Base-by-base conservation (phyloP, 2,888 invertebrate species). In the Eulithis prunata region DNA sequence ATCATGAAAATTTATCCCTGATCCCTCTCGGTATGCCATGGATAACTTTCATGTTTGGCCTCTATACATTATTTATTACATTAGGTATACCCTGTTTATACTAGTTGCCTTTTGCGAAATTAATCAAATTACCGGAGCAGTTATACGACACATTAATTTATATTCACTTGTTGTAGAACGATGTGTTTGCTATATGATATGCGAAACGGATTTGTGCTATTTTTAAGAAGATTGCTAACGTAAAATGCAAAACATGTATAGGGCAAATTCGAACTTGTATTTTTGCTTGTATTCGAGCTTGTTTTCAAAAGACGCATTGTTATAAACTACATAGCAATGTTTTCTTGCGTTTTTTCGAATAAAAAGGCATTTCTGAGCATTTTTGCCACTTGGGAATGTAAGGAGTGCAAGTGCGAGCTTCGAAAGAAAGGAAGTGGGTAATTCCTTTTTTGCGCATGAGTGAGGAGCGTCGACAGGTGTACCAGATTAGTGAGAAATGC, bases 41-140 rank as follows among this genome's bases (percentile, higher is more conserved):
- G 85, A 87, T 89, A 89, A 88, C 89, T 89, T 88, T 84, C 82
- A 87, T 88, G 88, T 90, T 89, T 88, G 85, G 81, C 84, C 83
- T 83, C 82, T 83, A 87, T 91, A 87, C 87, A 91, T 91, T 90
- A 92, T 92, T 91, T 91, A 91, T 91, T 81, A 86, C 83, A 82
- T 88, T 86, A 88, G 85, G 79, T 86, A 81, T 84, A 82, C 82
- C 81, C 81, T 90, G 89, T 90, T 90, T 90, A 88, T 85, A 79
- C 81, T 81, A 82, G 80, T 81, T 81, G 84, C 87, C 85, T 84
- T 84, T 85, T 82, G 82, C 83, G 77, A 81, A 88, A 86, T 84
- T 84, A 86, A 79, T 83, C 75, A 69, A 70, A 70, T 78, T 76
- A 75, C 78, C 79, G 49, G 57, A 61, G 75, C 79, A 75, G 77